Base-by-base conservation (phyloP, 2,888 invertebrate species). In the Arrhopalites spinosus region DNA sequence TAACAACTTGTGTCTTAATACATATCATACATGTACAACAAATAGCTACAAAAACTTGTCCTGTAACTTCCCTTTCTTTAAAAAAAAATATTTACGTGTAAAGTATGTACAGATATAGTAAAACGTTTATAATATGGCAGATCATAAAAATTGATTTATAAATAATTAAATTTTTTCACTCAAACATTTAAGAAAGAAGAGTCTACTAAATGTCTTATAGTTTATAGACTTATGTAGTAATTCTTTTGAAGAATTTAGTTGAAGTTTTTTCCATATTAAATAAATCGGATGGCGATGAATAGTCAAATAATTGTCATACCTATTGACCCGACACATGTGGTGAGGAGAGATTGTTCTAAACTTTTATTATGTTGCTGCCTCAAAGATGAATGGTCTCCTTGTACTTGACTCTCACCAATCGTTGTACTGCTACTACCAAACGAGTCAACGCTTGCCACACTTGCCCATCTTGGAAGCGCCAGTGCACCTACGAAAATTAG, bases 301-400 rank as follows among this genome's bases (percentile, higher is more conserved):
- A n/a, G n/a, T n/a, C n/a, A 61, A 50, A 61, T 43, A 29, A 36
- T 67, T 50, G 64, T 45, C 87, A 95, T 94, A 2, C 88, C 88
- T 71, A 93, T 88, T 2, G 93, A 93, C 23, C 95, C 95, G 17
- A 95, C 95, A 84, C 95, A 95, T 8, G 95, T 95, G 0, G 95
- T 94, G 84, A 94, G 88, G 77, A 95, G 86, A 59, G 90, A 90
- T 45, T 92, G 90, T 83, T 92, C 92, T 72, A 89, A 84, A 80
- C 88, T 85, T 81, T 85, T 85, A 70, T 82, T 81, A 68, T 79
- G 80, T 29, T 82, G 81, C 71, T 36, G 36, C 43, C 78, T 66
- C 30, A 77, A 63, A 20, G 78, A 76, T 2, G 76, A 76, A 63
- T 77, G 71, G 66, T 80, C 80, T 27, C 77, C 76, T 3, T 36